These are phyloP conservation scores for Bhutanitis thaidina DNA, from an alignment of 2,888 invertebrate genomes.

Conservation along the genomic window DNA sequence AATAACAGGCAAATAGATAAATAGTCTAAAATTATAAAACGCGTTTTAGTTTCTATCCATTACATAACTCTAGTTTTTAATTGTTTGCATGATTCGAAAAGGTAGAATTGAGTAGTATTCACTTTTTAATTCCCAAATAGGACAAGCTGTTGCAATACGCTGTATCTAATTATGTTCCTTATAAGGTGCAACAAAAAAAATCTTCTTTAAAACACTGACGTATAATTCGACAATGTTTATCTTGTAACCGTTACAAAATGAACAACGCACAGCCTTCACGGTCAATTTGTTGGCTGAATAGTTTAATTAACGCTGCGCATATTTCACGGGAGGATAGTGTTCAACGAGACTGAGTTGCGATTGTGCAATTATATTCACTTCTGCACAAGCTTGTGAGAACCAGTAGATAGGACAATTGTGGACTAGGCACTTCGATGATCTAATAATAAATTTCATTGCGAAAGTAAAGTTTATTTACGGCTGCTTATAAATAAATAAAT, in stretches of 20 bases:
- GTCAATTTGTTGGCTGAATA: constrained; percentile 59
- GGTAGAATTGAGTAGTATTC: too few relatives aligned
- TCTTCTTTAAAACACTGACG: too few relatives aligned
- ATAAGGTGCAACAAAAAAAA: too few relatives aligned
- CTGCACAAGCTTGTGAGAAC: constrained; percentile 31
- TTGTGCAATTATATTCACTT: constrained; percentile 31
- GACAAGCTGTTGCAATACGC: too few relatives aligned
- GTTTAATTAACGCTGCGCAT: constrained; percentile 52
- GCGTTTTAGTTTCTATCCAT: too few relatives aligned
- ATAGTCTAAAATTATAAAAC: too few relatives aligned
- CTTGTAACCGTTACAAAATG: constrained; percentile 31
- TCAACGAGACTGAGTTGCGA: constrained; percentile 32
- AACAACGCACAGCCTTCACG: constrained; percentile 51
- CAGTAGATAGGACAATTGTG: constrained; percentile 34
- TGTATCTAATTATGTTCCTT: too few relatives aligned
- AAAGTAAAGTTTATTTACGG: background rate
- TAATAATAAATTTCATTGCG: background rate
- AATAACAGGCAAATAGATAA: too few relatives aligned
- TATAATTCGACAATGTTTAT: background rate
- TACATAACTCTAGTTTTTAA: too few relatives aligned
- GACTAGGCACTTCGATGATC: constrained; percentile 27
- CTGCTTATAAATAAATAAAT: background rate
- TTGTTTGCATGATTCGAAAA: too few relatives aligned
- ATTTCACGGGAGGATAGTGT: constrained; percentile 42
- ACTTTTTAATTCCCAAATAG: too few relatives aligned